Evolutionary conservation across 2,888 invertebrate genomes (phyloP).

Genomic region (Acrobasis consociella): DNA sequence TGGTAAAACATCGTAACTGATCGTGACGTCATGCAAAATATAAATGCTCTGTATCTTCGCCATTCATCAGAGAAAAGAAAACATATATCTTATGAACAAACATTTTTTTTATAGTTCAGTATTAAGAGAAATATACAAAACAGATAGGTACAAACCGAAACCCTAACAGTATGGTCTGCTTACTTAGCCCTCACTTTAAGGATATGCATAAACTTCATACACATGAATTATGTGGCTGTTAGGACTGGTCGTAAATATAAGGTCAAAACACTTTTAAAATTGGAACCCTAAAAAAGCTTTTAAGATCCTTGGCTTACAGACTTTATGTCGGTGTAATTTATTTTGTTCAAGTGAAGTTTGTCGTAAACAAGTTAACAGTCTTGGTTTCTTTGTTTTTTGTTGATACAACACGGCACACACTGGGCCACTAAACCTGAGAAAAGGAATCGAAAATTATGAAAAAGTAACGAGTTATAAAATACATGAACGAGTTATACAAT

Average conservation of each 20-base stretch:
- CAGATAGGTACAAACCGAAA: neutral
- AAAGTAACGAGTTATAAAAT: too few species aligned
- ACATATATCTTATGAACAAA: too few species aligned
- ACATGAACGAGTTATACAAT: too few species aligned
- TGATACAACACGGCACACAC: too few species aligned
- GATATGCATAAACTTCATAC: neutral
- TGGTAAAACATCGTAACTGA: too few species aligned
- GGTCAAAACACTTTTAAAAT: slow-evolving; percentile 15
- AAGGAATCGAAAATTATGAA: too few species aligned
- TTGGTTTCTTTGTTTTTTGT: slow-evolving; percentile 5
- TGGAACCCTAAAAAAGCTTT: slow-evolving; percentile 52
- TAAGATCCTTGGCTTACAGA: slow-evolving; percentile 40
- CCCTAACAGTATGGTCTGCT: neutral
- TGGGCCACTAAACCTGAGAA: neutral
- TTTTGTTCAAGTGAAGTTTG: slow-evolving; percentile 47
- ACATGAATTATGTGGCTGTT: slow-evolving; percentile 8
- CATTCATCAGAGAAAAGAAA: too few species aligned
- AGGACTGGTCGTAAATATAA: slow-evolving; percentile 10
- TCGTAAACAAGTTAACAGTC: slow-evolving; percentile 33
- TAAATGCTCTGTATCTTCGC: too few species aligned
- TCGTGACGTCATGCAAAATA: too few species aligned
- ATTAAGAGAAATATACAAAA: too few species aligned
- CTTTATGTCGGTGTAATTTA: slow-evolving; percentile 51
- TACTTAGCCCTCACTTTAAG: neutral
- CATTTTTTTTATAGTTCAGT: too few species aligned